Percentiles rank a stretch among this genome's conserved stretches.
Conservation (phyloP, 1,140 invertebrate species). For the Centruroides sculpturatus region DNA sequence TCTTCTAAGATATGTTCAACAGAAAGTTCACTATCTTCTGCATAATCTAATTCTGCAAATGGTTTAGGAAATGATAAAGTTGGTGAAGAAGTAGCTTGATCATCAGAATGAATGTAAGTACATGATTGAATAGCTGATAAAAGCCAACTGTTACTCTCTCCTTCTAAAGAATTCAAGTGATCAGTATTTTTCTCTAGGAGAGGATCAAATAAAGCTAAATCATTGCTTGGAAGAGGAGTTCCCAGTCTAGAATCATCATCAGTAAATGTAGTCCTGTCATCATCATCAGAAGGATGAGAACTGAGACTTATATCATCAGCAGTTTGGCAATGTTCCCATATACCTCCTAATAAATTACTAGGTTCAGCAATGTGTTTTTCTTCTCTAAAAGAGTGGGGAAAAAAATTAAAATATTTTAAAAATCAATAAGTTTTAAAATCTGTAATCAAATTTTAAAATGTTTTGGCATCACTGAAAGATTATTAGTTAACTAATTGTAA, state of each 20-base stretch:
- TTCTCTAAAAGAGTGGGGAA: not conserved
- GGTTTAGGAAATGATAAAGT: constrained; percentile 18
- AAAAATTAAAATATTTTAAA: too few species aligned
- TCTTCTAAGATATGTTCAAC: constrained; percentile 25
- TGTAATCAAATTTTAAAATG: too few species aligned
- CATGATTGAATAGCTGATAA: constrained; percentile 26
- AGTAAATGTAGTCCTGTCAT: constrained; percentile 18
- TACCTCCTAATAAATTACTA: constrained; percentile 23
- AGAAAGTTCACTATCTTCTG: not conserved
- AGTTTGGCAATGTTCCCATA: constrained; percentile 31
- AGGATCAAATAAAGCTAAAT: constrained; percentile 26
- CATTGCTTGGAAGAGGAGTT: constrained; percentile 23
- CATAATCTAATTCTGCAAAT: constrained; percentile 17
- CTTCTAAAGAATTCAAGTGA: not conserved
- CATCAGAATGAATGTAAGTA: constrained; percentile 3
- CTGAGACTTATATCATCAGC: constrained; percentile 32
- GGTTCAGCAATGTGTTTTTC: constrained; percentile 4
- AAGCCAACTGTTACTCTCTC: constrained; percentile 26
- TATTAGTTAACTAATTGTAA: too few species aligned
- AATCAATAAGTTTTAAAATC: too few species aligned
- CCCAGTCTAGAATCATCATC: constrained; percentile 26
- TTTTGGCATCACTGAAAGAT: too few species aligned
- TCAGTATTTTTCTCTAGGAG: constrained; percentile 26
- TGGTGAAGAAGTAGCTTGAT: not conserved
- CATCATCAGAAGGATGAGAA: constrained; percentile 28